Evolutionary conservation across 2,113 vertebrate genomes (phyloP).

Genomic region (Sula dactylatra): DNA sequence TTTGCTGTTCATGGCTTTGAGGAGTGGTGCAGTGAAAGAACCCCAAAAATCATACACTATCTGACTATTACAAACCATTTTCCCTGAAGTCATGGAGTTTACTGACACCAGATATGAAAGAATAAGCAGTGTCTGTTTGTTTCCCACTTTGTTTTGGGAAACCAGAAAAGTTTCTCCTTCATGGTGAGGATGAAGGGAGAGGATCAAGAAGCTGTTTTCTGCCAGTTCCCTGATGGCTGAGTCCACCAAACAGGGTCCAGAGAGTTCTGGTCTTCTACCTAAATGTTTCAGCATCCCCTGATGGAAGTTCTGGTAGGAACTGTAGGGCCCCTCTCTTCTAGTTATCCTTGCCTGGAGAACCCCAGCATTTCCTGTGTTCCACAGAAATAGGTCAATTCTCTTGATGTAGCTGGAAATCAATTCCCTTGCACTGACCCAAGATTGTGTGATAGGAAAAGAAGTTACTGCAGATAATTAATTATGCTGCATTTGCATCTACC

Average conservation of each 20-base stretch:
- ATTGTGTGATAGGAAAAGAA: neutral
- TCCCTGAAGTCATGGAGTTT: neutral
- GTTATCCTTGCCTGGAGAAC: neutral
- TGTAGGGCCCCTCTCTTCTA: neutral
- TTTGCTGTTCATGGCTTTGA: neutral
- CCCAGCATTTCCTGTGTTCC: neutral
- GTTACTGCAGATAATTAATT: neutral
- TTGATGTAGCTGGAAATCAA: neutral
- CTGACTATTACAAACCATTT: neutral
- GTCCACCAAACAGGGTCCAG: neutral
- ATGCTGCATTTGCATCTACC: neutral
- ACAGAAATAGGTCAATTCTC: neutral
- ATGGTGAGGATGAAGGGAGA: neutral
- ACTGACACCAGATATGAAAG: neutral
- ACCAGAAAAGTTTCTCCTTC: neutral
- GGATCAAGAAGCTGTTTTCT: neutral
- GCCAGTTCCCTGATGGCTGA: neutral
- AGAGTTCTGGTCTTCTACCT: neutral
- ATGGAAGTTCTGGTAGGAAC: neutral
- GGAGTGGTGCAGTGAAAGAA: neutral
- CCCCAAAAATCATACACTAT: neutral
- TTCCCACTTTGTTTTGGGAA: neutral
- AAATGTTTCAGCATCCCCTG: neutral
- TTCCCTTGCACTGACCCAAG: neutral
- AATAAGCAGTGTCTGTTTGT: neutral